Evolutionary conservation across 2,797 vertebrate genomes (phyloP).

Genomic region (Chaunax sp.): DNA sequence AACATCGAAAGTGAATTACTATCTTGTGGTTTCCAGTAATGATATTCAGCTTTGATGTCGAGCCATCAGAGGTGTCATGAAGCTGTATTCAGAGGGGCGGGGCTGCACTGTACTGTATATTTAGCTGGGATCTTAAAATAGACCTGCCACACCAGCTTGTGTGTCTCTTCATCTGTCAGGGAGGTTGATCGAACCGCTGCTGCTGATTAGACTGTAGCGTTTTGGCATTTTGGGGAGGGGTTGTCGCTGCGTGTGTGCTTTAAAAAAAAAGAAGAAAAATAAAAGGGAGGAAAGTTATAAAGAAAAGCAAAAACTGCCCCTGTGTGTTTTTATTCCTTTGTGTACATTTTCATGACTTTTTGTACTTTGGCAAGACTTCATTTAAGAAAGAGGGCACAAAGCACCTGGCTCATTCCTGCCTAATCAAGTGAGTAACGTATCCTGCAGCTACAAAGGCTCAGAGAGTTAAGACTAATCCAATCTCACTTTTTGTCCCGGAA

Average conservation of each 20-base stretch:
- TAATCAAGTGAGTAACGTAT: constrained; percentile 56
- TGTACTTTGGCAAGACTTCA: constrained; percentile 40
- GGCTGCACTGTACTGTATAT: constrained; percentile 64
- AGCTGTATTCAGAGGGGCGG: constrained; percentile 67
- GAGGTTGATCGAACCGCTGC: constrained; percentile 44
- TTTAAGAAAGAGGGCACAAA: constrained; percentile 33
- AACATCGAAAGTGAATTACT: constrained; percentile 76
- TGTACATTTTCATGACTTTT: constrained; percentile 20
- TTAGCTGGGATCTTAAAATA: constrained; percentile 76
- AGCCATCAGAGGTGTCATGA: constrained; percentile 70
- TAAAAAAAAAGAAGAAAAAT: background rate
- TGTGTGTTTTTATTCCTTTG: constrained; percentile 18
- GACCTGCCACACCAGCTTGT: constrained; percentile 45
- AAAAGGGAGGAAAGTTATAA: background rate
- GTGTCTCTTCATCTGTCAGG: constrained; percentile 43
- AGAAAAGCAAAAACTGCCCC: background rate
- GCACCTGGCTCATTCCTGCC: constrained; percentile 47
- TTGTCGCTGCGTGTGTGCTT: constrained; percentile 8
- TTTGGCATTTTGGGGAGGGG: constrained; percentile 19
- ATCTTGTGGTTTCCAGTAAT: constrained; percentile 70
- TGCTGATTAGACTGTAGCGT: constrained; percentile 38
- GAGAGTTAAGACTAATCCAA: constrained; percentile 54
- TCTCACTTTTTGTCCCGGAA: constrained; percentile 47
- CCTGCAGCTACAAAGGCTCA: constrained; percentile 44
- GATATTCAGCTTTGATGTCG: constrained; percentile 75